Evolutionary conservation across 37 sponge, comb jelly and placozoan species (phyloP), one percentile per base, ranked within the genome.

Genomic region (Dysidea cf. avara): DNA sequence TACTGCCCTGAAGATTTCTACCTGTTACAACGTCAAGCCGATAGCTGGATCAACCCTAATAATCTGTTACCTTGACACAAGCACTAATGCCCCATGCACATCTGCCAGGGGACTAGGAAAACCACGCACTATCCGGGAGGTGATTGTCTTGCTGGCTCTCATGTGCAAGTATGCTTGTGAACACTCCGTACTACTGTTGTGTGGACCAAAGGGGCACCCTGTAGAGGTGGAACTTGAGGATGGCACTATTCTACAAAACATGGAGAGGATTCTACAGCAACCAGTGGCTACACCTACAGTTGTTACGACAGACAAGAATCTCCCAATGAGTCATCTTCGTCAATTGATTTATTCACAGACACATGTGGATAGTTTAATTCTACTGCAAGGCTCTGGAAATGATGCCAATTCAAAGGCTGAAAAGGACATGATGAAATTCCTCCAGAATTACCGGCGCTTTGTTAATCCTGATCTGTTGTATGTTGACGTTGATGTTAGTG

Each of bases 91-190:
- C 5, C 88, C 89, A 16, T 99, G 99, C 73, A 94, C 96, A 3
- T 59, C 96, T 0, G 90, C 90, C 40, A 81, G 83, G 28, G 96
- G 96, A 17, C 76, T 96, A 14, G 96, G 96, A 7, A 92, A 87
- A 34, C 96, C 96, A 0, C 71, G 90, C 18, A 92, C 86, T 0
- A 90, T 96, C 6, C 49, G 57, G 38, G 92, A 91, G 34, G 90
- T 99, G 3, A 93, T 90, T 3, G 35, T 92, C 2, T 76, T 99
- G 81, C 85, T 99, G 63, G 90, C 87, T 12, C 74, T 99, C 21
- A 99, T 99, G 99, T 94, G 93, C 51, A 94, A 92, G 84, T 94
- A 82, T 55, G 82, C 95, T 36, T 92, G 99, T 56, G 99, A 99
- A 69, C 64, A 89, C 24, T 92, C 91, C 74, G 78, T 79, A n/a